Conservation (phyloP, 2,113 vertebrate genomes). For the Forbesichthys agassizii region DNA sequence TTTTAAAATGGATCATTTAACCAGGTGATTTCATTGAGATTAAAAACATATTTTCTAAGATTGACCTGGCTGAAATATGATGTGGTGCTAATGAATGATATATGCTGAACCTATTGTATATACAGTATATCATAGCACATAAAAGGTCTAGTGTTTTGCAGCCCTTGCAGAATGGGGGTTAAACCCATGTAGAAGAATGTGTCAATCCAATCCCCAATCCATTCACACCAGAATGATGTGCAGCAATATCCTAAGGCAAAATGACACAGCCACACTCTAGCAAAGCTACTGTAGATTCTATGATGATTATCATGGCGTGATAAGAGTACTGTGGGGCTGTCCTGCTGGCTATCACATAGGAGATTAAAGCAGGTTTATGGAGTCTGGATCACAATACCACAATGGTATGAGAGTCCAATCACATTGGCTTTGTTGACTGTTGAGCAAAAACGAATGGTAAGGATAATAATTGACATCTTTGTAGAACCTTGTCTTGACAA, state of each 20-base stretch:
- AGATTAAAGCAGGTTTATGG: constrained; percentile 52
- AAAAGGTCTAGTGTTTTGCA: not conserved
- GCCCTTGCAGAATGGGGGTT: not conserved
- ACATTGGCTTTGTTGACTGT: constrained; percentile 30
- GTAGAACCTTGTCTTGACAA: constrained; percentile 5
- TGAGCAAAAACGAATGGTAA: constrained; percentile 29
- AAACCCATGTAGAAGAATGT: not conserved
- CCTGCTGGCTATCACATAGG: constrained; percentile 51
- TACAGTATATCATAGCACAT: too few species aligned
- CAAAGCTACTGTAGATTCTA: constrained; percentile 36
- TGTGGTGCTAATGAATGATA: too few species aligned
- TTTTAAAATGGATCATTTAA: too few species aligned
- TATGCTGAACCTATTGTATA: too few species aligned
- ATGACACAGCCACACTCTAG: constrained; percentile 28
- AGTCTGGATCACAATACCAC: constrained; percentile 46
- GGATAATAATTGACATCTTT: constrained; percentile 22
- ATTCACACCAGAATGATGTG: constrained; percentile 1
- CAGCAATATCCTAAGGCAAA: constrained; percentile 62
- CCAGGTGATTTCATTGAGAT: too few species aligned
- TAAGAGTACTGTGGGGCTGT: constrained; percentile 43
- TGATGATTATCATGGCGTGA: constrained; percentile 58
- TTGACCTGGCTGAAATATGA: too few species aligned
- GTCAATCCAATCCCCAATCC: constrained; percentile 6
- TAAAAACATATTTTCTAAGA: too few species aligned
- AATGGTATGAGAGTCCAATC: constrained; percentile 42